Base-by-base conservation (phyloP, 2,797 vertebrate species). In the Myotis pilosus region DNA sequence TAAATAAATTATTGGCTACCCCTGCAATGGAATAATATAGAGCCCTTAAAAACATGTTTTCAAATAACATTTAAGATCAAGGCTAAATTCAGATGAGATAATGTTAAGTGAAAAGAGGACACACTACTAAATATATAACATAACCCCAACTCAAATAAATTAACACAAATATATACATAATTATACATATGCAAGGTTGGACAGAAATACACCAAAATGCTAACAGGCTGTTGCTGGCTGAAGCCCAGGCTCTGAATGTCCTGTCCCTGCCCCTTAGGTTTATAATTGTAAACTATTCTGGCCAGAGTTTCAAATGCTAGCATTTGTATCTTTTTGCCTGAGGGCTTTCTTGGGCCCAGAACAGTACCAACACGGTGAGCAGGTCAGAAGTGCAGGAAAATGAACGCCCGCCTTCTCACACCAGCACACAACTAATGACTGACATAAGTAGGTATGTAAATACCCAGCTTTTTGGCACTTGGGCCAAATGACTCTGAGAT, bases 41-140 rank as follows among this genome's bases (percentile, higher is more conserved):
- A 82, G n/a, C 36, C 25, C 60, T 83, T 82, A 89, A 95, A 80
- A 82, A 92, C n/a, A 44, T 51, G 28, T 83, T 86, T 92, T 84
- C 62, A 95, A 94, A 75, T 72, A 95, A 66, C 47, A 89, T 44
- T 64, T 90, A 92, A 93, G 75, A 89, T 23, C 23, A 92, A 80
- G 23, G 57, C 64, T 66, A 84, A 71, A 89, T 89, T 80, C 47
- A 92, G 57, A 80, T 71, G 71, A 89, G 88, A 47, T 74, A 60
- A 89, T 60, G 55, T 62, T 92, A 89, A 96, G 49, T 84, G 55
- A 91, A 81, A 75, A 91, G 51, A 92, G 62, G n/a, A 64, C 20
- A 30, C 28, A 51, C 16, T 87, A 71, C 20, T 96, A 88, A 79
- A 62, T 86, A 81, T 11, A 86, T 7, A 72, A 33, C 25, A 25